Evolutionary conservation across 2,888 invertebrate genomes (phyloP).

Genomic region (Formica aserva): DNA sequence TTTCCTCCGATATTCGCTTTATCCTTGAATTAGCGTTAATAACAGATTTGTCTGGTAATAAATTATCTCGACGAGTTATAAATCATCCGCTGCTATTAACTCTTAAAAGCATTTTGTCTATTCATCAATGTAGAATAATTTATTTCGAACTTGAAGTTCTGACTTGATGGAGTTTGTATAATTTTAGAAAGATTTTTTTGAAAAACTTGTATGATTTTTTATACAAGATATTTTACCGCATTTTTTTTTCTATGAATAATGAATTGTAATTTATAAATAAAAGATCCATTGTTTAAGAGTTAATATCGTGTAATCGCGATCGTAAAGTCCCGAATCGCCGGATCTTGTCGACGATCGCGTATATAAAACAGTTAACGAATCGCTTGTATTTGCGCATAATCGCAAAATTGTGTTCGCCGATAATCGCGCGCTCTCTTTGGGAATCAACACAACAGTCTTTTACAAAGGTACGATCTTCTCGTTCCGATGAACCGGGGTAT

Average conservation of each 20-base stretch:
- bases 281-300: conserved; percentile 28
- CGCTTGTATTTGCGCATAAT: background rate
- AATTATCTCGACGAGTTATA: conserved; percentile 29
- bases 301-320: background rate
- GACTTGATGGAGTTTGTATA: background rate
- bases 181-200: background rate
- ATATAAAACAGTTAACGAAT: conserved; percentile 31
- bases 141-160: background rate
- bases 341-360: conserved; percentile 12
- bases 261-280: conserved; percentile 6
- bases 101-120: conserved; percentile 9
- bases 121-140: conserved; percentile 5
- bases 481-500: conserved; percentile 79
- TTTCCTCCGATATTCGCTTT: background rate
- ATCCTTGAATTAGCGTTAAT: conserved; percentile 35
- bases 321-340: background rate
- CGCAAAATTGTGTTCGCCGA: background rate
- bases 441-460: conserved; percentile 61
- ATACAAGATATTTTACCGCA: background rate
- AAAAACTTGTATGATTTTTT: background rate
- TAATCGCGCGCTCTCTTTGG: conserved; percentile 34
- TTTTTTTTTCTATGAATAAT: background rate
- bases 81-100: conserved; percentile 24
- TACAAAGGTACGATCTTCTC: conserved; percentile 82
- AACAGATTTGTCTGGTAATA: background rate